A percentile compares a stretch with the other conserved stretches of the same genome.
Conservation (phyloP, 2,113 vertebrate genomes). For the Furnarius figulus region DNA sequence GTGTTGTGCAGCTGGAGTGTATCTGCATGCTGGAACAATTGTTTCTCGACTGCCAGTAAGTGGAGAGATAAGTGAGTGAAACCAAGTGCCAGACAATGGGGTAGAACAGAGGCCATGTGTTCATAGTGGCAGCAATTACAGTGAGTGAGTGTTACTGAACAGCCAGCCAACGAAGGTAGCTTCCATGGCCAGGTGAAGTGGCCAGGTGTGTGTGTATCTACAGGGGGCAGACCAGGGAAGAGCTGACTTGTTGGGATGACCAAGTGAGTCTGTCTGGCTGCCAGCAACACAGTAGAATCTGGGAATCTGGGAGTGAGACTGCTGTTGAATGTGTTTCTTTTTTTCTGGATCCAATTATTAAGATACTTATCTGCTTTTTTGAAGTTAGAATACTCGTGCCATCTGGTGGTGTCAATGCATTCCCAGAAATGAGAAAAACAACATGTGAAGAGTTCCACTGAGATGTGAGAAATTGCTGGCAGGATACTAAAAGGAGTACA, state of each 20-base stretch:
- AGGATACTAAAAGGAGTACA: not conserved
- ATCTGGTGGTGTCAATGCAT: not conserved
- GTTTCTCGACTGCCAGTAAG: not conserved
- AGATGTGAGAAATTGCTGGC: not conserved
- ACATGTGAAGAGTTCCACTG: not conserved
- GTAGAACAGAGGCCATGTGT: too few relatives aligned
- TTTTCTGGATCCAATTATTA: not conserved
- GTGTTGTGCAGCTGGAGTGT: not conserved
- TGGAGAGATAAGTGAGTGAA: not conserved
- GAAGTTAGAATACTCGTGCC: not conserved
- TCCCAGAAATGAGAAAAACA: not conserved
- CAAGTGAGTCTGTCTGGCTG: not conserved
- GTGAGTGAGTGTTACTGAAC: not conserved
- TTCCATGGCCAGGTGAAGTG: not conserved
- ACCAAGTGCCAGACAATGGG: not conserved
- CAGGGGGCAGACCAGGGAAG: not conserved
- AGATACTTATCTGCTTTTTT: not conserved
- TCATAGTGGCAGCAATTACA: not conserved
- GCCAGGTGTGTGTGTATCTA: not conserved
- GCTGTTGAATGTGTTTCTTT: not conserved
- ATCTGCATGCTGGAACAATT: not conserved
- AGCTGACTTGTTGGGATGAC: not conserved
- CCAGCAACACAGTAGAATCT: not conserved
- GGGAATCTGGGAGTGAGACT: too few relatives aligned
- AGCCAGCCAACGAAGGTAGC: accelerated